Base-by-base conservation (phyloP, 2,113 vertebrate species). In the Rhizomys pruinosus region DNA sequence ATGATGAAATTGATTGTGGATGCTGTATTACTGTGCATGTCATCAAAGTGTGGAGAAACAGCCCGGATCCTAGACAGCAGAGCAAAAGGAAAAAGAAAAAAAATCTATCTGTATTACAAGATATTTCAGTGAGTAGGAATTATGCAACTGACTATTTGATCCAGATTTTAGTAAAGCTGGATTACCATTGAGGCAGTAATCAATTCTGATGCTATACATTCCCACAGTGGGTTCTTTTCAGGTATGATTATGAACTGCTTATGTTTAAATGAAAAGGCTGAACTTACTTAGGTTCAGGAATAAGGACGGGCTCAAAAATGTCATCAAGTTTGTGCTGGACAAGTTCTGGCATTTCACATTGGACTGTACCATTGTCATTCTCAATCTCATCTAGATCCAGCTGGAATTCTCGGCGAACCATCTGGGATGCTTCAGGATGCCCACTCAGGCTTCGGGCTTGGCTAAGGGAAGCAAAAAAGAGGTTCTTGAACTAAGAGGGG, bases 1-100 rank as follows among this genome's bases (percentile, higher is more conserved):
- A 99, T 99, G 85, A 99, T 99, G 61, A 99, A 99, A 97, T 99
- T 99, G 98, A 99, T 99, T 84, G 99, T 99, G 97, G 99, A 99
- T 94, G 99, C 98, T 12, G 99, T 99, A 97, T 99, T 99, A 98
- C 99, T 99, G 98, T 99, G 99, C 97, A 99, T 98, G 80, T 99
- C 99, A 95, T 99, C 99, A 0, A 99, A 99, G 95, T 99, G 99
- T 0, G 99, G 99, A 22, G 99, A 99, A 52, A 99, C 98, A 1
- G 99, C 97, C 69, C 98, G 98, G 84, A 99, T 99, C 98, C 99
- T 99, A 92, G 77, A 91, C 52, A 97, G 87, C 7, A 89, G 93
- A 90, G 80, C 92, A 98, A 98, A 92, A 27, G 44, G 74, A 80
- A 92, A 11, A 52, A 52, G n/a, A n/a, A 52, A 52, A 52, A 93